Percentiles rank a stretch among this genome's conserved stretches.
phyloP scores from a whole-genome alignment of 2,797 vertebrate genomes.

The Enoplosus armatus region DNA sequence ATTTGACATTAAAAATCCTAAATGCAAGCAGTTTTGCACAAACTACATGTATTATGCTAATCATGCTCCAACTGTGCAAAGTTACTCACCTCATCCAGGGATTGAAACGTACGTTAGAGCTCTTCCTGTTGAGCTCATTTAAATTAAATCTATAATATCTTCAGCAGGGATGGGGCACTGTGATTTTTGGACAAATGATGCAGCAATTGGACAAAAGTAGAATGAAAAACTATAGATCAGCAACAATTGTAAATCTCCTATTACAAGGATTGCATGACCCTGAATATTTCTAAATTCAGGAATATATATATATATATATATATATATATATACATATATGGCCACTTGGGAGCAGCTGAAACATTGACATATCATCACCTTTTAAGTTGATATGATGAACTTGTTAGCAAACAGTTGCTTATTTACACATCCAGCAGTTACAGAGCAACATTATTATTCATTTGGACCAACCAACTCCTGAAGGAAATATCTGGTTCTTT shows the following conservation, averaged over 20 bases:
- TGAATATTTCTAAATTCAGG: too few species aligned
- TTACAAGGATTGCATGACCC: too few species aligned
- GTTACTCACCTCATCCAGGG: constrained; percentile 31
- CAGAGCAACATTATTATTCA: not conserved
- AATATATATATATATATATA: too few species aligned
- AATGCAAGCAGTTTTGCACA: constrained; percentile 37
- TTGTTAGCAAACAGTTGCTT: not conserved
- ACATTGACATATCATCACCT: not conserved
- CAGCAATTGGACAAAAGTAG: not conserved
- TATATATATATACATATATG: too few species aligned
- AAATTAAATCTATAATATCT: constrained; percentile 5
- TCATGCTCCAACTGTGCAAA: constrained; percentile 14
- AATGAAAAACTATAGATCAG: not conserved
- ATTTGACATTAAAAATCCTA: constrained; percentile 16
- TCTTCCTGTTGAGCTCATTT: constrained; percentile 10
- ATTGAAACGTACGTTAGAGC: constrained; percentile 27
- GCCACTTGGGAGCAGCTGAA: not conserved
- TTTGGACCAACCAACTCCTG: not conserved
- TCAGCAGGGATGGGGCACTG: not conserved
- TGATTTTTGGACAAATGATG: not conserved
- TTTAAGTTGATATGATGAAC: not conserved
- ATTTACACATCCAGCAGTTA: not conserved
- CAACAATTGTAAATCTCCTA: not conserved
- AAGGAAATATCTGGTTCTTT: not conserved
- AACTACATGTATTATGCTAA: constrained; percentile 52